Conservation (phyloP, 2,113 vertebrate species). For the Oxygymnocypris stewartii region DNA sequence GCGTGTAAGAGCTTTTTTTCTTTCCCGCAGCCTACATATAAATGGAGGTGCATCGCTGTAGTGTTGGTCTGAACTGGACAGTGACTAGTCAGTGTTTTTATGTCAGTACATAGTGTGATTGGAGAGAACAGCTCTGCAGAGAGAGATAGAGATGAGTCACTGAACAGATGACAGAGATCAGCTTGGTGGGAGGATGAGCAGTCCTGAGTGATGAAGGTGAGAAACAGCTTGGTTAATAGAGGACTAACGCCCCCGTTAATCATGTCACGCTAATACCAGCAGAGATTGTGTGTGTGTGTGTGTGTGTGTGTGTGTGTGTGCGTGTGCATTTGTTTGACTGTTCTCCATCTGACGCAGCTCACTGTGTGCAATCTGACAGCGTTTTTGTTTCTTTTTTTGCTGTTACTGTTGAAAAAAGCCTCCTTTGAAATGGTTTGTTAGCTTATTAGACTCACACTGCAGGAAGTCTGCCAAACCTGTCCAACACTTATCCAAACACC, state of each 20-base stretch:
- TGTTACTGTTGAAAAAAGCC: conserved; percentile 3
- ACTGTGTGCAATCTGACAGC: conserved; percentile 12
- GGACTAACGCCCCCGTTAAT: conserved; percentile 60
- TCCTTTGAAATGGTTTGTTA: not conserved
- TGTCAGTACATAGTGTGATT: conserved; percentile 43
- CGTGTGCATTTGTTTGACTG: conserved; percentile 6
- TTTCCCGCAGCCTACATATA: conserved; percentile 70
- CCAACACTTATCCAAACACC: conserved; percentile 8
- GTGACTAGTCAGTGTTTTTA: conserved; percentile 55
- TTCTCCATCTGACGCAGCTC: conserved; percentile 11
- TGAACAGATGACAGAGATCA: conserved; percentile 66
- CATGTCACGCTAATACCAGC: conserved; percentile 26
- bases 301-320: conserved; percentile 2
- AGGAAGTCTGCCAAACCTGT: conserved; percentile 2
- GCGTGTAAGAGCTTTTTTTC: conserved; percentile 52
- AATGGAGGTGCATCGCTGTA: conserved; percentile 55
- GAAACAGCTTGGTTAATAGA: conserved; percentile 68
- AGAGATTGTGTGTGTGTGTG: conserved; percentile 18
- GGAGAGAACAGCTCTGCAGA: not conserved
- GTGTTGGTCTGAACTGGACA: conserved; percentile 19
- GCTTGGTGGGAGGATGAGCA: conserved; percentile 66
- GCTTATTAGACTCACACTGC: not conserved
- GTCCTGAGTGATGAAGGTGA: conserved; percentile 70
- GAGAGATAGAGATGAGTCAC: conserved; percentile 63
- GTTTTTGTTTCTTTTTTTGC: not conserved